Evolutionary conservation across 2,797 vertebrate species (phyloP).

Genomic region (Ctenosaura bakeri): DNA sequence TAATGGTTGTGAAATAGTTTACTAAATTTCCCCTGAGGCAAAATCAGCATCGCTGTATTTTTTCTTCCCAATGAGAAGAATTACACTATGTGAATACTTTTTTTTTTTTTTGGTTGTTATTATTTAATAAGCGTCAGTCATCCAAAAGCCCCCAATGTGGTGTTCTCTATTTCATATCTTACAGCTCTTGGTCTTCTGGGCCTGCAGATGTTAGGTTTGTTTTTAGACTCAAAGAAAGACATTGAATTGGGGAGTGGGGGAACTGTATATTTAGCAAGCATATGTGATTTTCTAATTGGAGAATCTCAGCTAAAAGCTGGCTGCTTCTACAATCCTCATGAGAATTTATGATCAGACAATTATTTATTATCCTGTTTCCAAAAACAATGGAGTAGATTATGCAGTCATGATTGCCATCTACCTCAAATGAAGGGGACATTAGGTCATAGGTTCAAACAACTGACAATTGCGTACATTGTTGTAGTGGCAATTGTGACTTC

Average conservation of each 20-base stretch:
- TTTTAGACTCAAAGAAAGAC: constrained; percentile 67
- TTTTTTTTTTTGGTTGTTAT: constrained; percentile 45
- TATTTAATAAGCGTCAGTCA: constrained; percentile 65
- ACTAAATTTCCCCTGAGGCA: constrained; percentile 72
- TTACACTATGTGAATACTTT: constrained; percentile 53
- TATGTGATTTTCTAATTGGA: constrained; percentile 66
- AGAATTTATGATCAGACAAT: constrained; percentile 49
- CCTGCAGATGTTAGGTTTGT: constrained; percentile 66
- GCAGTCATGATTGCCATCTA: not conserved
- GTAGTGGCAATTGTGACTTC: too few species aligned
- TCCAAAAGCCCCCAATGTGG: constrained; percentile 43
- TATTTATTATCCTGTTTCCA: not conserved
- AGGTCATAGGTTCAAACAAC: not conserved
- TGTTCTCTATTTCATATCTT: constrained; percentile 52
- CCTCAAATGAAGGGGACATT: too few species aligned
- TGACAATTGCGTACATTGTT: not conserved
- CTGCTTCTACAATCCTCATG: constrained; percentile 59
- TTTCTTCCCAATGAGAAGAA: constrained; percentile 46
- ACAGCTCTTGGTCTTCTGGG: constrained; percentile 60
- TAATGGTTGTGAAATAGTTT: constrained; percentile 47
- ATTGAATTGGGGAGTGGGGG: not conserved
- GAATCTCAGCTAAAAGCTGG: constrained; percentile 59
- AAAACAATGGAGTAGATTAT: not conserved
- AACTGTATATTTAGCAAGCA: constrained; percentile 18
- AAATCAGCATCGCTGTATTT: constrained; percentile 61